A percentile compares a stretch with the other conserved stretches of the same genome.
phyloP scores from a whole-genome alignment of 1,140 invertebrate genomes.

The Nomia melanderi region DNA sequence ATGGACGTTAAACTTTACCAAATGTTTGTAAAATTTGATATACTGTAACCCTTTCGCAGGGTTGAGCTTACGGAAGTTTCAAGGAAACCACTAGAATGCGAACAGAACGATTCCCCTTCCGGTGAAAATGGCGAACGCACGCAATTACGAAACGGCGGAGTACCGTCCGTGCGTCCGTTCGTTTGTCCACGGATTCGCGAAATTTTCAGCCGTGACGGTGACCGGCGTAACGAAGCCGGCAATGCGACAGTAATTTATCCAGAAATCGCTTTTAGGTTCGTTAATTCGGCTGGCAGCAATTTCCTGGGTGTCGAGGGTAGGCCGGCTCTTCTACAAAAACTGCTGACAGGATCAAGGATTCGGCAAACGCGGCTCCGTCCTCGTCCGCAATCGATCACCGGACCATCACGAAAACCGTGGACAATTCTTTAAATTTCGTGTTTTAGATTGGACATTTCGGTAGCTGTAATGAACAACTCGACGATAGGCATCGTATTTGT shows the following conservation, averaged over 20 bases:
- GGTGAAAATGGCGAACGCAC: slow-evolving; percentile 9
- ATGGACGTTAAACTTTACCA: too few relatives aligned
- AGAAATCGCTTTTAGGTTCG: slow-evolving; percentile 42
- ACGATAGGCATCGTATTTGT: background rate
- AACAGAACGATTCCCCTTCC: too few relatives aligned
- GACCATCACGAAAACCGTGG: background rate
- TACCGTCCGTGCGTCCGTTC: too few relatives aligned
- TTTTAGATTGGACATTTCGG: background rate
- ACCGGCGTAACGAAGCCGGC: background rate
- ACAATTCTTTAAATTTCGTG: background rate
- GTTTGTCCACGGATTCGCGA: background rate
- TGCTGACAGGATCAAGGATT: slow-evolving; percentile 19
- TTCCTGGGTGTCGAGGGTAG: slow-evolving; percentile 51
- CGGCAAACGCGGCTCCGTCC: slow-evolving; percentile 2
- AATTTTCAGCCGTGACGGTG: slow-evolving; percentile 36
- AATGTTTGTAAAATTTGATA: too few relatives aligned
- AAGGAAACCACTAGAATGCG: too few relatives aligned
- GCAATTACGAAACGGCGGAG: slow-evolving; percentile 29
- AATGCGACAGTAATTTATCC: slow-evolving; percentile 40
- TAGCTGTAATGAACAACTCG: background rate
- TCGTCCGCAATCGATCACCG: slow-evolving; percentile 9
- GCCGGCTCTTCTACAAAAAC: slow-evolving; percentile 27
- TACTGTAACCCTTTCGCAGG: background rate
- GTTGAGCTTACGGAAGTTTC: background rate
- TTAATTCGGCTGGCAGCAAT: slow-evolving; percentile 51